Conservation (phyloP, 2,888 invertebrate species). For the Paralinhomoeus sp. region DNA sequence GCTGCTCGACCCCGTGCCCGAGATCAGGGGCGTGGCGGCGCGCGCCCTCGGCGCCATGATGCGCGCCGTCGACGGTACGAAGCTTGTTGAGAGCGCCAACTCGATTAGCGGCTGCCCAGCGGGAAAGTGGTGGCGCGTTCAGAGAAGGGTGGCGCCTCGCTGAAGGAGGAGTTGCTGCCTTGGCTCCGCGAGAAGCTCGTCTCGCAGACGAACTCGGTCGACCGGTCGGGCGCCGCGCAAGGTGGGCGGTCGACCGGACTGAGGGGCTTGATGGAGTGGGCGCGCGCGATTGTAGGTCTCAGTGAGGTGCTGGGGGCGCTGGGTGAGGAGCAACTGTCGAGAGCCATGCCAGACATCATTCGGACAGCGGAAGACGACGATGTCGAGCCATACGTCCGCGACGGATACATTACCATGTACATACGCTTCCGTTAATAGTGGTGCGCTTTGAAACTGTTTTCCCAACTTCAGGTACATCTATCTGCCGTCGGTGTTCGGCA, state of each 20-base stretch:
- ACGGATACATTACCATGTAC: constrained; percentile 94
- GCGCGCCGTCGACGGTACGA: constrained; percentile 28
- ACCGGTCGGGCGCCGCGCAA: constrained; percentile 77
- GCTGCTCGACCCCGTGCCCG: constrained; percentile 86
- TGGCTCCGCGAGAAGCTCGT: constrained; percentile 96
- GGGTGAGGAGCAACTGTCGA: constrained; percentile 76
- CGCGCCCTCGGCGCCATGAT: constrained; percentile 92
- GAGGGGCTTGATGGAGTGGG: neutral
- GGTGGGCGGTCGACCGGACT: constrained; percentile 25
- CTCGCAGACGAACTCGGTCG: constrained; percentile 78
- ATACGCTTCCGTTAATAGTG: too few species aligned
- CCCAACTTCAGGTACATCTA: constrained; percentile 61
- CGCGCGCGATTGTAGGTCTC: neutral
- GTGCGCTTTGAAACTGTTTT: too few species aligned
- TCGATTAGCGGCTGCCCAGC: neutral
- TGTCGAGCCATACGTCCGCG: constrained; percentile 48
- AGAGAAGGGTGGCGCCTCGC: constrained; percentile 42
- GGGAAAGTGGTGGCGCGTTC: neutral
- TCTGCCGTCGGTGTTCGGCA: constrained; percentile 85
- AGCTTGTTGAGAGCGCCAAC: neutral
- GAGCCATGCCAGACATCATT: constrained; percentile 56
- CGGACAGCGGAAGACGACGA: constrained; percentile 20
- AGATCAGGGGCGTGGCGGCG: constrained; percentile 83
- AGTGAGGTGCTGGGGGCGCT: constrained; percentile 77
- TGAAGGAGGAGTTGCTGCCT: constrained; percentile 80